phyloP scores from a whole-genome alignment of 2,113 vertebrate genomes.

The Rhinolophus sinicus region DNA sequence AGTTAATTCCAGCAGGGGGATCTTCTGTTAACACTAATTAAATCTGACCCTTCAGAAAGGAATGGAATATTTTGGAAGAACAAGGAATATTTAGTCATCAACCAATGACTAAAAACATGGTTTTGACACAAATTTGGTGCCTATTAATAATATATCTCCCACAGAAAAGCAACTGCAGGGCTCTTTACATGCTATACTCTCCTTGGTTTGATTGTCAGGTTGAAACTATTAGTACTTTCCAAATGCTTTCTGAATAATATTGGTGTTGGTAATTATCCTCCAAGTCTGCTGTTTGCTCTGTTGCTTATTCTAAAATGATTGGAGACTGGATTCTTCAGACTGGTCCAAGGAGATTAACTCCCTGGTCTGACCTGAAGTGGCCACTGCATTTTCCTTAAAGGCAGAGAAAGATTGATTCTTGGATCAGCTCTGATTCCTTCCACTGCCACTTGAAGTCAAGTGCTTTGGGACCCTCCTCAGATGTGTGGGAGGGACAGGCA shows the following conservation, averaged over 20 bases:
- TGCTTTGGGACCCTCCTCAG: slow-evolving; percentile 63
- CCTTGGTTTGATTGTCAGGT: slow-evolving; percentile 4
- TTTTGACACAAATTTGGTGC: background rate
- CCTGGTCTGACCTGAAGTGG: slow-evolving; percentile 38
- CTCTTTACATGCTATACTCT: background rate
- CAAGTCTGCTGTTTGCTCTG: slow-evolving; percentile 53
- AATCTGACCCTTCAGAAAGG: background rate
- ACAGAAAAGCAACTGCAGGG: background rate
- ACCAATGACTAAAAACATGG: background rate
- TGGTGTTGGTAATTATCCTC: slow-evolving; percentile 34
- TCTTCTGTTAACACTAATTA: background rate
- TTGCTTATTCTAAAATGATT: background rate
- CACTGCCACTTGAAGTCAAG: slow-evolving; percentile 67
- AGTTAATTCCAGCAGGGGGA: background rate
- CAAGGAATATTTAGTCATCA: background rate
- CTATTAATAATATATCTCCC: background rate
- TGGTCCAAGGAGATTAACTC: slow-evolving; percentile 59
- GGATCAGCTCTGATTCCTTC: slow-evolving; percentile 72
- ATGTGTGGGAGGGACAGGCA: slow-evolving; percentile 65
- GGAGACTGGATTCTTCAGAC: slow-evolving; percentile 61
- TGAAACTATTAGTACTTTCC: slow-evolving; percentile 33
- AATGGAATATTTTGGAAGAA: slow-evolving; percentile 17
- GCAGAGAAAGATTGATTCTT: slow-evolving; percentile 66
- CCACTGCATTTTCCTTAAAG: slow-evolving; percentile 76
- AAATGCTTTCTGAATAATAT: slow-evolving; percentile 45